Percentiles rank a stretch among this genome's conserved stretches.
These are phyloP conservation scores for Cryptotermes secundus DNA, from an alignment of 1,140 invertebrate species.

Conservation along the genomic window DNA sequence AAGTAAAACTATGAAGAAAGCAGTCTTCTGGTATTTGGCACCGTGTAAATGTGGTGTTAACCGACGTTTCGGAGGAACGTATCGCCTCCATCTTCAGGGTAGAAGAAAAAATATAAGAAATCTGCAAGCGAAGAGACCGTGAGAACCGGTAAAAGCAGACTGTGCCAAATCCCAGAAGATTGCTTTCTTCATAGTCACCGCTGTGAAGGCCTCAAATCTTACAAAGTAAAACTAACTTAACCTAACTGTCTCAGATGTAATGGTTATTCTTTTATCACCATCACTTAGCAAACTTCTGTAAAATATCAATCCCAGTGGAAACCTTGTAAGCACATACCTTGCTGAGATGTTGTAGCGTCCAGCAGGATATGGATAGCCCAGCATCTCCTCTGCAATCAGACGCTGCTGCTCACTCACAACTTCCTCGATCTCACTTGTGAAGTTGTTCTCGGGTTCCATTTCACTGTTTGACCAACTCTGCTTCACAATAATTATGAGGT, in stretches of 20 bases:
- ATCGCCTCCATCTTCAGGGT: too few species aligned
- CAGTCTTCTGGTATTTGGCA: too few species aligned
- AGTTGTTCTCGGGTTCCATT: constrained; percentile 20
- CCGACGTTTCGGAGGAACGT: too few species aligned
- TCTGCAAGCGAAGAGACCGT: too few species aligned
- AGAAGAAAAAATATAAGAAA: too few species aligned
- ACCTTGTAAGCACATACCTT: constrained; percentile 43
- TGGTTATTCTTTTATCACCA: background rate
- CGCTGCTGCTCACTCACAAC: constrained; percentile 57
- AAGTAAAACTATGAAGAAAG: too few species aligned
- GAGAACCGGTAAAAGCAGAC: too few species aligned
- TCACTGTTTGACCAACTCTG: constrained; percentile 39
- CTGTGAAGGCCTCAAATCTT: too few species aligned
- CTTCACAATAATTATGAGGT: background rate
- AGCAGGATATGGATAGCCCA: constrained; percentile 59
- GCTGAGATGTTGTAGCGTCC: constrained; percentile 55
- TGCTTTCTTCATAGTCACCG: too few species aligned
- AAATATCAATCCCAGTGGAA: background rate
- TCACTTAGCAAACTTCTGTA: background rate
- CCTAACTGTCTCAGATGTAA: background rate
- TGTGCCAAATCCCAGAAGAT: too few species aligned
- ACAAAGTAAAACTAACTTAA: background rate
- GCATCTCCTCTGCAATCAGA: constrained; percentile 58
- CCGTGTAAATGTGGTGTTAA: too few species aligned
- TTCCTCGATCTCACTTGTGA: constrained; percentile 49